Evolutionary conservation across 1,140 invertebrate species (phyloP), one percentile per base, ranked within the genome.

Genomic region (Drosophila malerkotliana): DNA sequence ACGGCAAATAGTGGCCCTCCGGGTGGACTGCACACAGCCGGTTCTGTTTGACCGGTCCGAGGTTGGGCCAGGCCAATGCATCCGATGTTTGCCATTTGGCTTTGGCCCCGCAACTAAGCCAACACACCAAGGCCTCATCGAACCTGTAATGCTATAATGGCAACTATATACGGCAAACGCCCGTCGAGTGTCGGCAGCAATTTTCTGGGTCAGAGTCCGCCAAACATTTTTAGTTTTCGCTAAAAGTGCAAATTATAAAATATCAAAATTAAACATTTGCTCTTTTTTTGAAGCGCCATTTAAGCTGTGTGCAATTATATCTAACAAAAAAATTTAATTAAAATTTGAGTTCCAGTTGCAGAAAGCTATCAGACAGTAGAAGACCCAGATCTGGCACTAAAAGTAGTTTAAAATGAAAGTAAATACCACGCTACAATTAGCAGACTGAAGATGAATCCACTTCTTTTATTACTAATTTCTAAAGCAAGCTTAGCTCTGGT

Each of bases 161-260:
- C 64, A 32, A 66, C 15, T 14, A 34, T 32, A 37, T 12, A 21
- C 21, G 30, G 44, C 21, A 39, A 48, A 30, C 32, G 14, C 30
- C 39, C 24, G 15, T 30, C 32, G 49, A 69, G 47, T 21, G 26
- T 48, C 51, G 30, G 51, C 18, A 26, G 44, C 28, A 41, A 15
- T 18, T 37, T 79, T 66, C 48, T 72, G 53, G 72, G 77, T 57
- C 72, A 76, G 59, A 45, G 77, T 76, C 72, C 61, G 55, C 48
- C 71, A 67, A 78, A 56, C 79, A 62, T 77, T 81, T 82, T 77
- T 9, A 63, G 79, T 45, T 82, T 69, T 41, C 62, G 60, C 69
- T 82, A 60, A 61, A 61, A 82, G 61, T 32, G 62, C 55, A 73
- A 84, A 83, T 76, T 83, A 77, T 77, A 64, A 77, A 72, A 79